Conservation (phyloP, 1,140 invertebrate genomes). For the Heterodera carotae region DNA sequence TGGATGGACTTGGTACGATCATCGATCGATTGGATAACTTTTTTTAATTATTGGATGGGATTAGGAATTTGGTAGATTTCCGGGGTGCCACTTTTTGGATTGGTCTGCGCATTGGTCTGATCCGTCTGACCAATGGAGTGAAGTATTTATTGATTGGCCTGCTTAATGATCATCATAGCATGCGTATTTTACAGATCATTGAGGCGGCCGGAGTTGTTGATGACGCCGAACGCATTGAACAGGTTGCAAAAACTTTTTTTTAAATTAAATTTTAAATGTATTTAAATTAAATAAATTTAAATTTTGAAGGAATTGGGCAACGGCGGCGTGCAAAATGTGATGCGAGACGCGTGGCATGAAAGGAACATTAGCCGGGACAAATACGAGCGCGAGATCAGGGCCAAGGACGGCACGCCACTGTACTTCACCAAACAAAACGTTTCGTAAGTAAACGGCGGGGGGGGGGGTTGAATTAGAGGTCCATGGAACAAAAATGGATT, state of each 20-base stretch:
- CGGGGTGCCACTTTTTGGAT: no score
- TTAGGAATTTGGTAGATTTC: slow-evolving; percentile 13
- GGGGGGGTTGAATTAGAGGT: no score
- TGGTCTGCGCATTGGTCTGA: no score
- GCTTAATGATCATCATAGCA: no score
- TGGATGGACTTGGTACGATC: slow-evolving; percentile 60
- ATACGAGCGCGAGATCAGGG: slow-evolving; percentile 47
- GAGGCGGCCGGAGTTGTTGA: slow-evolving; percentile 34
- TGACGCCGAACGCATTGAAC: slow-evolving; percentile 15
- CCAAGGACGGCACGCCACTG: slow-evolving; percentile 52
- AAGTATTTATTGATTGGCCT: no score
- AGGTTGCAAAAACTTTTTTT: background rate
- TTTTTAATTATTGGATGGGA: background rate
- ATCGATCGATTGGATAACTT: slow-evolving; percentile 32
- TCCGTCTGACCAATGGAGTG: no score
- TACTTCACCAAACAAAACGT: slow-evolving; percentile 64
- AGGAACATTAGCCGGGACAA: slow-evolving; percentile 37
- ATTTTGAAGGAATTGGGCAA: background rate
- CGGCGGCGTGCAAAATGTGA: background rate
- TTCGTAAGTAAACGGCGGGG: slow-evolving; percentile 33
- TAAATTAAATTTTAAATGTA: background rate
- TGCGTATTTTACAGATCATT: slow-evolving; percentile 19
- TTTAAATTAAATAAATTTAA: slow-evolving; percentile 2
- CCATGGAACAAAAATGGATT: no score
- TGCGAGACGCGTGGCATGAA: background rate